These are phyloP conservation scores for Sarcophaga variegata DNA, from an alignment of 2,888 invertebrate genomes.

Conservation along the genomic window DNA sequence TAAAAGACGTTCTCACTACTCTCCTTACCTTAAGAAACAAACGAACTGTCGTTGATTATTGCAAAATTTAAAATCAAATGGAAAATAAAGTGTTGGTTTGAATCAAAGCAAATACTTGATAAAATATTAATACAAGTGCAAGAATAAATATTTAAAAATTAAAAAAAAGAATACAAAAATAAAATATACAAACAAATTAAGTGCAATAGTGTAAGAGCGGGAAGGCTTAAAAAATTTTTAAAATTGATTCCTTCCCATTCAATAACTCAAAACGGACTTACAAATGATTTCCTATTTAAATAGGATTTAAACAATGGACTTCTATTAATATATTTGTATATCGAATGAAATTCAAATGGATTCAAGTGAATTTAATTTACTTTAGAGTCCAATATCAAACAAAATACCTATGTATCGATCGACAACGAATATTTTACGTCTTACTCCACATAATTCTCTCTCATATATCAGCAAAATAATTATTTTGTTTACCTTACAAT, in stretches of 20 bases:
- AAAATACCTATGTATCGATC: too few species aligned
- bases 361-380: constrained; percentile 32
- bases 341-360: constrained; percentile 22
- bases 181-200: constrained; percentile 34
- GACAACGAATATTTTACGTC: neutral
- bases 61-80: constrained; percentile 46
- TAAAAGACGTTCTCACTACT: constrained; percentile 62
- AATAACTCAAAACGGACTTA: constrained; percentile 41
- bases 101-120: constrained; percentile 19
- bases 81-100: constrained; percentile 49
- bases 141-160: too few species aligned
- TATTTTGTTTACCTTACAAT: constrained; percentile 19
- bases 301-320: constrained; percentile 31
- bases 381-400: constrained; percentile 7
- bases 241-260: neutral
- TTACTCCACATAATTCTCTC: constrained; percentile 2
- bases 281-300: constrained; percentile 27
- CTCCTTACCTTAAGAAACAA: constrained; percentile 65
- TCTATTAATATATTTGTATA: constrained; percentile 26
- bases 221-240: neutral
- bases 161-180: constrained; percentile 3
- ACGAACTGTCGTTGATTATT: constrained; percentile 65
- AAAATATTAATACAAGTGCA: constrained; percentile 55
- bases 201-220: constrained; percentile 55
- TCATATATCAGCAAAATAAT: constrained; percentile 34